phyloP scores from a whole-genome alignment of 2,888 invertebrate genomes.

The Operophtera brumata region DNA sequence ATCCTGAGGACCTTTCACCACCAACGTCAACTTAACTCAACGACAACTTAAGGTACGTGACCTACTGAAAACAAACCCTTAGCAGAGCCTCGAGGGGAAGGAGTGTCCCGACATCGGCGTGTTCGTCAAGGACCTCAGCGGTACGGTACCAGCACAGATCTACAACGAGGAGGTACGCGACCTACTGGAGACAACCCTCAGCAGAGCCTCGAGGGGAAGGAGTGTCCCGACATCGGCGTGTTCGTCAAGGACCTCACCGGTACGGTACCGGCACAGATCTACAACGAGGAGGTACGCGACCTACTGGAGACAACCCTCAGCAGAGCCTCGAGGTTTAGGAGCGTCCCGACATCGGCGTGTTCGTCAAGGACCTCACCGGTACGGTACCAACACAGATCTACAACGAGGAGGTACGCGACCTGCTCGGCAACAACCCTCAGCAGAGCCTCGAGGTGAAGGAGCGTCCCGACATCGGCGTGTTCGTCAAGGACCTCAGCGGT shows the following conservation, averaged over 20 bases:
- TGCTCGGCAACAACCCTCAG: slow-evolving; percentile 93
- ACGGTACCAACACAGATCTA: slow-evolving; percentile 92
- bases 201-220: slow-evolving; percentile 94
- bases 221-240: slow-evolving; percentile 97
- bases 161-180: slow-evolving; percentile 99
- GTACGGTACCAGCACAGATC: slow-evolving; percentile 88
- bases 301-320: slow-evolving; percentile 93
- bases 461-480: slow-evolving; percentile 97
- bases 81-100: slow-evolving; percentile 93
- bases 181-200: slow-evolving; percentile 94
- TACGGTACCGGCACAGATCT: slow-evolving; percentile 89
- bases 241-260: slow-evolving; percentile 98
- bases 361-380: slow-evolving; percentile 97
- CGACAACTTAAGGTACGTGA: slow-evolving; percentile 99
- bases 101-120: slow-evolving; percentile 98
- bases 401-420: slow-evolving; percentile 98
- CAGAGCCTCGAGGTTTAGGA: slow-evolving; percentile 96
- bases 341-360: slow-evolving; percentile 97
- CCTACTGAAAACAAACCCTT: slow-evolving; percentile 93
- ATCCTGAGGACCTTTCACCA: too few relatives aligned
- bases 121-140: slow-evolving; percentile 98
- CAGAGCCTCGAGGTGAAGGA: slow-evolving; percentile 96
- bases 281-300: slow-evolving; percentile 99
- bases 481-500: slow-evolving; percentile 97
- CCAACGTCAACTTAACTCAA: too few relatives aligned